Evolutionary conservation across 2,888 invertebrate species (phyloP).

Genomic region (Spisula subtruncata): DNA sequence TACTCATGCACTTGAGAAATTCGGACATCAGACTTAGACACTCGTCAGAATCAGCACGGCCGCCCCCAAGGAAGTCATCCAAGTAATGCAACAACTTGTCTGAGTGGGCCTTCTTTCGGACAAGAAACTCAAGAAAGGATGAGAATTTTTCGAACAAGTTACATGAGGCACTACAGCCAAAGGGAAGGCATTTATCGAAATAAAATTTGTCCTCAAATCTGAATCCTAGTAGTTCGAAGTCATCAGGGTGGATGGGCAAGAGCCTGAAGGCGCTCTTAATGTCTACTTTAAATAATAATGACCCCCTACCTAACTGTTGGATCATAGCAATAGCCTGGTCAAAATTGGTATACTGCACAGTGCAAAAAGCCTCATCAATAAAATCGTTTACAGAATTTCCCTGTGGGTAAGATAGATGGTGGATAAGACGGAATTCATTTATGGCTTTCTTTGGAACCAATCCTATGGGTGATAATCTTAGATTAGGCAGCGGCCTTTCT

Average conservation of each 20-base stretch:
- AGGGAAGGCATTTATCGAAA: constrained; percentile 56
- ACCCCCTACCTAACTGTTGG: constrained; percentile 47
- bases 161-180: constrained; percentile 58
- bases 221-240: constrained; percentile 60
- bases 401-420: too few species aligned
- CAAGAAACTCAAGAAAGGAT: constrained; percentile 44
- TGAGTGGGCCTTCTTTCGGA: not conserved
- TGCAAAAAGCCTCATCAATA: constrained; percentile 44
- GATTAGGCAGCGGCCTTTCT: constrained; percentile 34
- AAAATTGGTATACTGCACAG: constrained; percentile 50
- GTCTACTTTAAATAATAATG: constrained; percentile 42
- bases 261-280: constrained; percentile 52
- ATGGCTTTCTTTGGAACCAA: constrained; percentile 53
- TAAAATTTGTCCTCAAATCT: constrained; percentile 43
- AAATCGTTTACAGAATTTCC: constrained; percentile 53
- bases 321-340: constrained; percentile 51
- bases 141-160: constrained; percentile 63
- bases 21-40: too few species aligned
- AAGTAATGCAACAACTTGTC: not conserved
- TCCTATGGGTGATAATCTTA: constrained; percentile 49
- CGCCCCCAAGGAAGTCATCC: constrained; percentile 8
- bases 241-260: constrained; percentile 36
- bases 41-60: too few species aligned
- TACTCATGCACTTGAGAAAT: not conserved
- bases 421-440: too few species aligned